Evolutionary conservation across 2,113 vertebrate genomes (phyloP).

Genomic region (Petrocephalus microphthalmus): DNA sequence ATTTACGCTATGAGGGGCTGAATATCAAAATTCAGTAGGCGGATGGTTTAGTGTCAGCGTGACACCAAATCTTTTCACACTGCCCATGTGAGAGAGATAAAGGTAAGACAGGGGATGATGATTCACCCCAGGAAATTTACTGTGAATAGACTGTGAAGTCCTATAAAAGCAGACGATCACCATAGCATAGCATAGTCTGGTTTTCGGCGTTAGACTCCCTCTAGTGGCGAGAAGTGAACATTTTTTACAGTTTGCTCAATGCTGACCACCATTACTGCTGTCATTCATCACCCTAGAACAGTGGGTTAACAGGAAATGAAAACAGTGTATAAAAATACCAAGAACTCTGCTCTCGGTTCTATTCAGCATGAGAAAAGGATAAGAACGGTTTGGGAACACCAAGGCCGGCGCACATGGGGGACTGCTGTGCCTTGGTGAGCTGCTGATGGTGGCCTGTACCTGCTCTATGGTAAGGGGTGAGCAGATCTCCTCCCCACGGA

Average conservation of each 20-base stretch:
- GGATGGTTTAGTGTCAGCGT: not conserved
- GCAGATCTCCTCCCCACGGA: slow-evolving; percentile 85
- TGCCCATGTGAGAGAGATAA: not conserved
- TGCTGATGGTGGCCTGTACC: slow-evolving; percentile 51
- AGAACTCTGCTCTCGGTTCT: not conserved
- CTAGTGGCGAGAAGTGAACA: not conserved
- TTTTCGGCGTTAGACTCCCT: not conserved
- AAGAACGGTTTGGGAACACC: not conserved
- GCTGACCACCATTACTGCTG: not conserved
- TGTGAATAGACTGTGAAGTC: not conserved
- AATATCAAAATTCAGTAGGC: not conserved
- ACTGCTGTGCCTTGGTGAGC: not conserved
- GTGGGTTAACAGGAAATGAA: not conserved
- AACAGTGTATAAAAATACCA: not conserved
- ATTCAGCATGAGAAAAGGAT: not conserved
- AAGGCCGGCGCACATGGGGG: not conserved
- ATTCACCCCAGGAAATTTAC: not conserved
- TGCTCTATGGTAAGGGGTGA: slow-evolving; percentile 88
- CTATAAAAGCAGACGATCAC: not conserved
- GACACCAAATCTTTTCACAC: not conserved
- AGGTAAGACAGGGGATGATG: not conserved
- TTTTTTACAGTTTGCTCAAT: not conserved
- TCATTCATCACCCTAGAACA: not conserved
- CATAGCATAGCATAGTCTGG: no score
- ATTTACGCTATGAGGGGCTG: not conserved